These are phyloP conservation scores for Drosophila affinis DNA, from an alignment of 2,888 invertebrate genomes.

Conservation along the genomic window DNA sequence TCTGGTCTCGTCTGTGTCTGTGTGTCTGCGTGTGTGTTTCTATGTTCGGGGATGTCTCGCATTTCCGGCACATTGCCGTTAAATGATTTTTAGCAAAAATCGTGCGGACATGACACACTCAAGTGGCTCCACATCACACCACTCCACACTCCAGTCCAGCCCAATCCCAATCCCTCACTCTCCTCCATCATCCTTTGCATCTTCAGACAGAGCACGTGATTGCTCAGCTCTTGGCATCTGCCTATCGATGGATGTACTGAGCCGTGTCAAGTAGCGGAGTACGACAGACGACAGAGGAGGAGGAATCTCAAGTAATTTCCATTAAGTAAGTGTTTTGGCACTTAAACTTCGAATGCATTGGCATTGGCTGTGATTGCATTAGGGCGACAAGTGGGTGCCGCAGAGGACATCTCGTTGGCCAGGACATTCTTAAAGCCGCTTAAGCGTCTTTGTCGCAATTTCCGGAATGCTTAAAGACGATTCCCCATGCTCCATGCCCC, in stretches of 20 bases:
- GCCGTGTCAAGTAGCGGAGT: constrained; percentile 53
- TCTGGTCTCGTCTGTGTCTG: constrained; percentile 30
- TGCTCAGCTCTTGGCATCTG: constrained; percentile 61
- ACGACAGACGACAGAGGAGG: constrained; percentile 6
- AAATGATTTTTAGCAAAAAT: constrained; percentile 80
- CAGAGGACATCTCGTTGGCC: not conserved
- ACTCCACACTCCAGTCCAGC: not conserved
- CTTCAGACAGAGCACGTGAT: constrained; percentile 59
- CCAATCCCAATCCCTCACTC: constrained; percentile 1
- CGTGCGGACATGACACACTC: constrained; percentile 78
- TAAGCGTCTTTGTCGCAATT: constrained; percentile 45
- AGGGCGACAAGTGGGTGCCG: constrained; percentile 41
- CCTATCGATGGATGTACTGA: constrained; percentile 58
- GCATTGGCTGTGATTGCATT: constrained; percentile 71
- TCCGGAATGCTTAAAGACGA: constrained; percentile 43
- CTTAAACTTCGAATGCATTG: constrained; percentile 66
- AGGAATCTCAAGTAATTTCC: constrained; percentile 72
- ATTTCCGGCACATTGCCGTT: constrained; percentile 71
- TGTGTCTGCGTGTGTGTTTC: constrained; percentile 31
- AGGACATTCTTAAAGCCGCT: constrained; percentile 47
- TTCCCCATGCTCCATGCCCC: not conserved
- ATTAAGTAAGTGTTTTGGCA: constrained; percentile 77
- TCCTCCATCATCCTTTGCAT: constrained; percentile 4
- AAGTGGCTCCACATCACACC: constrained; percentile 55
- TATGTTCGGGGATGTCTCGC: constrained; percentile 51